These are phyloP conservation scores for Nymphalis polychloros DNA, from an alignment of 2,888 invertebrate genomes.

Conservation along the genomic window DNA sequence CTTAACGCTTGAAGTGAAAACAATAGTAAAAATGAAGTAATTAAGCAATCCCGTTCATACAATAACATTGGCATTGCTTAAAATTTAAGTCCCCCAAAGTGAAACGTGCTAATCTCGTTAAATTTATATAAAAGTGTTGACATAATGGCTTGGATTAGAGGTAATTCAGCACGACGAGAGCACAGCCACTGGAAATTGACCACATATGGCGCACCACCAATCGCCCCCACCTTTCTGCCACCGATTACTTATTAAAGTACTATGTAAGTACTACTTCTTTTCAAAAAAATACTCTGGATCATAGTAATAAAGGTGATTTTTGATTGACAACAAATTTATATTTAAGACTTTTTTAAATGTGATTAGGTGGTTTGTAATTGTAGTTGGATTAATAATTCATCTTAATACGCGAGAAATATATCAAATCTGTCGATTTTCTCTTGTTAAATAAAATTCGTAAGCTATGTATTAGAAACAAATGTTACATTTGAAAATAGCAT, in stretches of 20 bases:
- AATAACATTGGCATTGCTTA: constrained; percentile 1
- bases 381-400: constrained; percentile 67
- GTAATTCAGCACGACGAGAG: constrained; percentile 65
- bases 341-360: constrained; percentile 10
- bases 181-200: constrained; percentile 58
- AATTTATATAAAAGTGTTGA: constrained; percentile 67
- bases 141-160: constrained; percentile 69
- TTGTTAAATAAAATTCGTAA: constrained; percentile 20
- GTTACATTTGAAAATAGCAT: constrained; percentile 16
- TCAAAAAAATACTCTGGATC: constrained; percentile 10
- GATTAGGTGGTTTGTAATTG: constrained; percentile 43
- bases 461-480: constrained; percentile 21
- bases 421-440: constrained; percentile 44
- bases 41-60: background rate
- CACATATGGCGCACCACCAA: constrained; percentile 68
- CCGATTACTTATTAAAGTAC: constrained; percentile 1
- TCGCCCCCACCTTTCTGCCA: constrained; percentile 33
- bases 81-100: constrained; percentile 32
- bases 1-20: background rate
- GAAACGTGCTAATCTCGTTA: constrained; percentile 47
- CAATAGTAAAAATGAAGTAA: background rate
- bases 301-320: constrained; percentile 27
- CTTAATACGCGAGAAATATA: constrained; percentile 53
- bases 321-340: constrained; percentile 24
- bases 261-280: background rate